These are phyloP conservation scores for Aurelia sp. DNA, from an alignment of 30 jellyfish, hydroid and myxozoan genomes.

Conservation along the genomic window DNA sequence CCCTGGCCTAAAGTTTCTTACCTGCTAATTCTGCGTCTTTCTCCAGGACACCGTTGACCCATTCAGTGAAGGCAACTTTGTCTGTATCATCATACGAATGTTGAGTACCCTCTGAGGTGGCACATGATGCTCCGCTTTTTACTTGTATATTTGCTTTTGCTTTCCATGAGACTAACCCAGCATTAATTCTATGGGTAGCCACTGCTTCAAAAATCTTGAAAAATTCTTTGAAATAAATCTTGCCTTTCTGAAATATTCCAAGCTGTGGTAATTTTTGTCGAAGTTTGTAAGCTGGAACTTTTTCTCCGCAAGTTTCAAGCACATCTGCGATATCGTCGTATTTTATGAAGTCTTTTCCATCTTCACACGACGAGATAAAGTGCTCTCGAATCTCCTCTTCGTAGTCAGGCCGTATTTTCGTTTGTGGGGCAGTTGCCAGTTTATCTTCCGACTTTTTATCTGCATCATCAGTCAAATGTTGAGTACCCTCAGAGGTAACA, in stretches of 20 bases:
- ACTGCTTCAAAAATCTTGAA: conserved; percentile 5
- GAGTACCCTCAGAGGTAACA: too few relatives aligned
- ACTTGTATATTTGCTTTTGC: conserved; percentile 24
- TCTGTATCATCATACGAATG: conserved; percentile 78
- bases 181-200: neutral
- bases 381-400: conserved; percentile 21
- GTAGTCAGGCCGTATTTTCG: neutral
- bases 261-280: conserved; percentile 41
- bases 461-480: too few relatives aligned
- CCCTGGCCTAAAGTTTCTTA: neutral
- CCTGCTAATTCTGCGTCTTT: conserved; percentile 44
- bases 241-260: conserved; percentile 3
- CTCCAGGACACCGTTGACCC: conserved; percentile 50
- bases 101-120: conserved; percentile 69
- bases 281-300: conserved; percentile 61
- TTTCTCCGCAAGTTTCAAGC: conserved; percentile 57
- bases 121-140: conserved; percentile 29
- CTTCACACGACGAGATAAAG: conserved; percentile 10
- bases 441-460: neutral
- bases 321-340: conserved; percentile 15
- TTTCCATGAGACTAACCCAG: conserved; percentile 7
- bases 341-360: conserved; percentile 35
- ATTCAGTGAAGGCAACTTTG: conserved; percentile 64
- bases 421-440: neutral
- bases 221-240: conserved; percentile 38